A percentile compares a stretch with the other conserved stretches of the same genome.
These are phyloP conservation scores for Mastomys natalensis DNA, from an alignment of 2,113 vertebrate species.

Conservation along the genomic window DNA sequence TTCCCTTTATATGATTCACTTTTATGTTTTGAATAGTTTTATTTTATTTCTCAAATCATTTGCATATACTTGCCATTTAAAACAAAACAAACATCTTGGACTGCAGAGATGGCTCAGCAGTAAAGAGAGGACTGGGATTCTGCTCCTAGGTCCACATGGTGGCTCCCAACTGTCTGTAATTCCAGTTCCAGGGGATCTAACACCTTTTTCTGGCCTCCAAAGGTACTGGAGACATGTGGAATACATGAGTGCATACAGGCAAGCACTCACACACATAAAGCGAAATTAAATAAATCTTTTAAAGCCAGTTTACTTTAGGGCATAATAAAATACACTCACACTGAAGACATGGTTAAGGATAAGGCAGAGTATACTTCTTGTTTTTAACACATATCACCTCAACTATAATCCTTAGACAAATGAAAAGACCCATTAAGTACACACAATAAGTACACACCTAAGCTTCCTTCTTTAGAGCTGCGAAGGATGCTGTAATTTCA, in stretches of 20 bases:
- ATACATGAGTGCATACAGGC: not conserved
- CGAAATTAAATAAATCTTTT: not conserved
- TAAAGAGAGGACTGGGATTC: not conserved
- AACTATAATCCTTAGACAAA: not conserved
- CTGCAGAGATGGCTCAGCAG: not conserved
- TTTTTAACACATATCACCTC: slow-evolving; percentile 5
- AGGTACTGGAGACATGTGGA: not conserved
- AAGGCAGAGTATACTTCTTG: not conserved
- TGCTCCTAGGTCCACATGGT: too few relatives aligned
- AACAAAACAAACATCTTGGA: not conserved
- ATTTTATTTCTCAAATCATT: not conserved
- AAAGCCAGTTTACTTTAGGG: not conserved
- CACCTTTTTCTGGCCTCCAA: not conserved
- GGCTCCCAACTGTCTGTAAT: not conserved
- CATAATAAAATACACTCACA: not conserved
- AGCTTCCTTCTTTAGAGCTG: not conserved
- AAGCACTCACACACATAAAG: not conserved
- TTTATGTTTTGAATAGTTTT: not conserved
- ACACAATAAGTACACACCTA: too few relatives aligned
- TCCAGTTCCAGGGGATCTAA: not conserved
- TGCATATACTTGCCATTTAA: not conserved
- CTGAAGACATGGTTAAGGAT: not conserved
- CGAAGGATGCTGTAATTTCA: not conserved
- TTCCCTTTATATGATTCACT: not conserved
- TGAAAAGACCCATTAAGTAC: not conserved